Conservation (phyloP, 2,113 vertebrate species). For the Tyrannus savana region DNA sequence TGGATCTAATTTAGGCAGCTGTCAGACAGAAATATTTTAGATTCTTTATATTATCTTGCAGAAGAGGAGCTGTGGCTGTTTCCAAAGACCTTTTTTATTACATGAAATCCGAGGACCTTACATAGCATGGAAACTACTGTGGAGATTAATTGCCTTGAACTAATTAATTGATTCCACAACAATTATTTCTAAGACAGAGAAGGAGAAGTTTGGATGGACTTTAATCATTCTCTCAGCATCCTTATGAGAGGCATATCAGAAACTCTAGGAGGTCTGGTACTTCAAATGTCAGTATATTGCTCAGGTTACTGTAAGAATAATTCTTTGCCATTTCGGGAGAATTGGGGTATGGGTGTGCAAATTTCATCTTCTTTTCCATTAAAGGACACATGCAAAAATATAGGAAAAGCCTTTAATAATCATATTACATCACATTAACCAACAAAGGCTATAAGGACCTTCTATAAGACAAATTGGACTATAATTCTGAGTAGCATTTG, state of each 20-base stretch:
- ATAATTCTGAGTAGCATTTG: not conserved
- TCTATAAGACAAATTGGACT: not conserved
- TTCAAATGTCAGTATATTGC: not conserved
- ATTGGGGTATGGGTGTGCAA: not conserved
- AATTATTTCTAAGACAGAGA: not conserved
- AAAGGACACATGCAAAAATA: not conserved
- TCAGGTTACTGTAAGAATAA: not conserved
- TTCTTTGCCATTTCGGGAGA: not conserved
- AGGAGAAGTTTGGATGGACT: not conserved
- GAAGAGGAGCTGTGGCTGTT: not conserved
- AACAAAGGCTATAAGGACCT: not conserved
- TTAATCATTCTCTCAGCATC: not conserved
- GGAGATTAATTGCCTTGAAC: not conserved
- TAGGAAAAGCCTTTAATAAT: not conserved
- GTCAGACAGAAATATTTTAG: not conserved
- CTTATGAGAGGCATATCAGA: not conserved
- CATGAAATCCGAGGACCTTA: not conserved
- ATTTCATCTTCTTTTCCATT: not conserved
- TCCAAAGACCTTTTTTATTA: not conserved
- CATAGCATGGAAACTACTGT: not conserved
- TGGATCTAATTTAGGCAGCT: slow-evolving; percentile 27
- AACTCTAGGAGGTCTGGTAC: not conserved
- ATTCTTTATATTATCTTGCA: not conserved
- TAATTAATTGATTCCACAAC: not conserved
- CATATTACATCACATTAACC: not conserved